A percentile compares a stretch with the other conserved stretches of the same genome.
Evolutionary conservation across 2,888 invertebrate genomes (phyloP).

Genomic region (Epirrhoe tristata): DNA sequence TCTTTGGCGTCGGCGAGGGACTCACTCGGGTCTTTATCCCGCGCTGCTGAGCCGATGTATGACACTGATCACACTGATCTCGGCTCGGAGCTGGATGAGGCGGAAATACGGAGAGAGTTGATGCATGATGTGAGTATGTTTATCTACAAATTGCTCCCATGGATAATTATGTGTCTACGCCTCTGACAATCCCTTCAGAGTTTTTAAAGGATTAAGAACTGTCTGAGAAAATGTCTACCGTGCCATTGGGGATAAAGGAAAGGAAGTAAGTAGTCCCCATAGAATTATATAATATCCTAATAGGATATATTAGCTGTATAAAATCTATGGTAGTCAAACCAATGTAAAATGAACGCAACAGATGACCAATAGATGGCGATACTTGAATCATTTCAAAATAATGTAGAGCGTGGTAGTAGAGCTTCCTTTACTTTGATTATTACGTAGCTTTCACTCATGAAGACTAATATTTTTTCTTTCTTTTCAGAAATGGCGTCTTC

Average conservation of each 20-base stretch:
- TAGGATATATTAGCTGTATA: too few species aligned
- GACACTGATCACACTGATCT: slow-evolving; percentile 93
- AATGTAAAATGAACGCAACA: neutral
- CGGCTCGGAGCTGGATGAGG: slow-evolving; percentile 92
- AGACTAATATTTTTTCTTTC: slow-evolving; percentile 45
- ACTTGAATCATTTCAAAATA: slow-evolving; percentile 6
- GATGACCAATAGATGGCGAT: slow-evolving; percentile 21
- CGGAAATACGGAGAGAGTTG: slow-evolving; percentile 90
- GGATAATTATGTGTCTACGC: too few species aligned
- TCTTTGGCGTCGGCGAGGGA: slow-evolving; percentile 85
- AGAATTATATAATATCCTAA: too few species aligned
- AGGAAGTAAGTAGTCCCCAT: too few species aligned
- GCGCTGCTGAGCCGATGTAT: slow-evolving; percentile 87
- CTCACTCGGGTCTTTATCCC: slow-evolving; percentile 85
- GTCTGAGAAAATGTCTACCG: too few species aligned
- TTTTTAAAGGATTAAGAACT: too few species aligned
- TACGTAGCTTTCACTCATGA: neutral
- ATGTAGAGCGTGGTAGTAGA: neutral
- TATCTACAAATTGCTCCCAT: too few species aligned
- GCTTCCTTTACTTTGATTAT: neutral
- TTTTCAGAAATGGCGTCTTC: slow-evolving; percentile 94
- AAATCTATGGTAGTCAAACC: too few species aligned
- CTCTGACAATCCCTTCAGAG: too few species aligned
- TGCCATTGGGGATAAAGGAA: too few species aligned
- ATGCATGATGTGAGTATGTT: slow-evolving; percentile 89